Conservation (phyloP, 2,113 vertebrate species). For the Alouatta palliata region DNA sequence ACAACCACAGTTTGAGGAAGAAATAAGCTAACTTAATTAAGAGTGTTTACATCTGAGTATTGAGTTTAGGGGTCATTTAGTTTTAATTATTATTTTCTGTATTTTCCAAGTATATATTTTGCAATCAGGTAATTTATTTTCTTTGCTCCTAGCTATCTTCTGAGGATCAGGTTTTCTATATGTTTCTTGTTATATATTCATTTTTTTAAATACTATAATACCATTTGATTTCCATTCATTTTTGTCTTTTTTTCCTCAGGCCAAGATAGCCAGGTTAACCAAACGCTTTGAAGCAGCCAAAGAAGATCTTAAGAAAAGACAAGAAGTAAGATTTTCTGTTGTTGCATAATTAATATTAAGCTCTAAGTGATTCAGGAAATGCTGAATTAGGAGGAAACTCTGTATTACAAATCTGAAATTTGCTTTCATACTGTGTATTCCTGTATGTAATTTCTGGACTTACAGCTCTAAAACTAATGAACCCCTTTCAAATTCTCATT, state of each 20-base stretch:
- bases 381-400: neutral
- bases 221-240: constrained; percentile 30
- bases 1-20: neutral
- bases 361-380: neutral
- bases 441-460: neutral
- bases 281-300: constrained; percentile 95
- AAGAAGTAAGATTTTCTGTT: constrained; percentile 88
- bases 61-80: neutral
- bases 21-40: neutral
- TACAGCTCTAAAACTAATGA: neutral
- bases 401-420: constrained; percentile 19
- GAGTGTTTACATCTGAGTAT: neutral
- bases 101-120: neutral
- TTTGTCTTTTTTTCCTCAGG: constrained; percentile 83
- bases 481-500: neutral
- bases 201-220: neutral
- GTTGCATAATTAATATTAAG: neutral
- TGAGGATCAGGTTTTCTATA: neutral
- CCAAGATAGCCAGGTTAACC: constrained; percentile 93
- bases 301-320: constrained; percentile 93
- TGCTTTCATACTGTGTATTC: neutral
- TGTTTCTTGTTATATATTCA: neutral
- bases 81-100: constrained; percentile 6
- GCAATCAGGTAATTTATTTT: neutral
- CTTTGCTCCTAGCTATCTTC: neutral